Evolutionary conservation across 2,888 invertebrate species (phyloP).

Genomic region (Leptothorax acervorum): DNA sequence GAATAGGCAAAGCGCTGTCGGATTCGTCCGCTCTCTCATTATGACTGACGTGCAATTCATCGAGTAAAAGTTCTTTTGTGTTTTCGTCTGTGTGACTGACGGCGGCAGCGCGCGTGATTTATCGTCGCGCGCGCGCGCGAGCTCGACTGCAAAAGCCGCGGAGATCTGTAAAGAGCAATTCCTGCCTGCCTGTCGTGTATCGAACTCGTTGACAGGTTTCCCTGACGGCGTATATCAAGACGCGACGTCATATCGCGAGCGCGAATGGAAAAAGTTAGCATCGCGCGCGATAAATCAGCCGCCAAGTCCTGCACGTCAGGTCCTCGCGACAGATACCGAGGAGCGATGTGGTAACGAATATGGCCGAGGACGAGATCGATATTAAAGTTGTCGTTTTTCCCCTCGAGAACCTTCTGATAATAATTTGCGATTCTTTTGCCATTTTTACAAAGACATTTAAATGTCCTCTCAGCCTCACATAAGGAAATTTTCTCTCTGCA

Average conservation of each 20-base stretch:
- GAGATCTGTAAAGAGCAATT: conserved; percentile 27
- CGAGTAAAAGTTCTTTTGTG: conserved; percentile 44
- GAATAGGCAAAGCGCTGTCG: conserved; percentile 17
- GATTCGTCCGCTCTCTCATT: conserved; percentile 40
- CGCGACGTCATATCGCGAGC: conserved; percentile 2
- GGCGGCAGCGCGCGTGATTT: conserved; percentile 20
- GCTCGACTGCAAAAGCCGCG: neutral
- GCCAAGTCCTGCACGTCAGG: neutral
- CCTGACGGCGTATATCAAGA: conserved; percentile 19
- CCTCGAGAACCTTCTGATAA: neutral
- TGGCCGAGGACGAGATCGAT: neutral
- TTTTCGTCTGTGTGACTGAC: conserved; percentile 47
- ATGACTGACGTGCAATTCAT: conserved; percentile 48
- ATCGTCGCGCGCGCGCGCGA: conserved; percentile 4
- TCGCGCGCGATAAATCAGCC: conserved; percentile 31
- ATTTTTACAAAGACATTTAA: neutral
- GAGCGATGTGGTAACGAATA: neutral
- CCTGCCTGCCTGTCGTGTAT: neutral
- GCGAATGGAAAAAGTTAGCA: conserved; percentile 28
- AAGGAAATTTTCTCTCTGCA: too few relatives aligned
- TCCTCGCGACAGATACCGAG: conserved; percentile 16
- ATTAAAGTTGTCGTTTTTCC: neutral
- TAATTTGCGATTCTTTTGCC: neutral
- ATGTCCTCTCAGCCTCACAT: too few relatives aligned
- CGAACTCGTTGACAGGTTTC: conserved; percentile 42